phyloP scores from a whole-genome alignment of 1,140 invertebrate species.

The Brachionus rotundiformis region DNA sequence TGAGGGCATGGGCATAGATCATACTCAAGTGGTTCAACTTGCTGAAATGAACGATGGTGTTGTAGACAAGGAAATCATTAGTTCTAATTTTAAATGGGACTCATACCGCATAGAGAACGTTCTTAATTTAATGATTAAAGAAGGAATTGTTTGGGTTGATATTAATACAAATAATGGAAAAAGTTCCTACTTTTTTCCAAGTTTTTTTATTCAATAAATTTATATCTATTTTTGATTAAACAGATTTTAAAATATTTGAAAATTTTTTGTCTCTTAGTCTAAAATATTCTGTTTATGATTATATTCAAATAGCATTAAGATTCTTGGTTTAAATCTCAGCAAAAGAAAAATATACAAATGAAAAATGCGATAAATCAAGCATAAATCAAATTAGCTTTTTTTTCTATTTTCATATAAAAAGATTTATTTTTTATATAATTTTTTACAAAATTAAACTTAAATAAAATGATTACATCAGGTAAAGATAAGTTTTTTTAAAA shows the following conservation, averaged over 20 bases:
- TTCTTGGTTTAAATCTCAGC: neutral
- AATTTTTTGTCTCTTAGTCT: too few species aligned
- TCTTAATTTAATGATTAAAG: conserved; percentile 44
- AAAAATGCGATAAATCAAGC: conserved; percentile 2
- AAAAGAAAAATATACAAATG: neutral
- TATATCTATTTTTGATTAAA: neutral
- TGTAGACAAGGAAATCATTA: neutral
- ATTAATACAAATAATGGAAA: neutral
- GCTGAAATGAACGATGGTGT: conserved; percentile 22
- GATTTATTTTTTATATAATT: neutral
- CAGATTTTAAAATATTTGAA: neutral
- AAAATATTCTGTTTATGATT: too few species aligned
- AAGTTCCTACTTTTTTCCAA: conserved; percentile 42
- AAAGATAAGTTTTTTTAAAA: neutral
- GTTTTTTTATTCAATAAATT: conserved; percentile 48
- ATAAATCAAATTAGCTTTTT: neutral
- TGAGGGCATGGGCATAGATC: conserved; percentile 34
- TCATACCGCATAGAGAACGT: neutral
- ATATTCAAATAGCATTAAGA: neutral
- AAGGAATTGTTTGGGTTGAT: conserved; percentile 45
- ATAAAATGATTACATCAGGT: neutral
- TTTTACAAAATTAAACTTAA: neutral
- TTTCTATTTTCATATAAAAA: neutral
- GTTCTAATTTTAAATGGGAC: conserved; percentile 26
- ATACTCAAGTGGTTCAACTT: conserved; percentile 2